Conservation (phyloP, 2,113 vertebrate species). For the Mirounga angustirostris region DNA sequence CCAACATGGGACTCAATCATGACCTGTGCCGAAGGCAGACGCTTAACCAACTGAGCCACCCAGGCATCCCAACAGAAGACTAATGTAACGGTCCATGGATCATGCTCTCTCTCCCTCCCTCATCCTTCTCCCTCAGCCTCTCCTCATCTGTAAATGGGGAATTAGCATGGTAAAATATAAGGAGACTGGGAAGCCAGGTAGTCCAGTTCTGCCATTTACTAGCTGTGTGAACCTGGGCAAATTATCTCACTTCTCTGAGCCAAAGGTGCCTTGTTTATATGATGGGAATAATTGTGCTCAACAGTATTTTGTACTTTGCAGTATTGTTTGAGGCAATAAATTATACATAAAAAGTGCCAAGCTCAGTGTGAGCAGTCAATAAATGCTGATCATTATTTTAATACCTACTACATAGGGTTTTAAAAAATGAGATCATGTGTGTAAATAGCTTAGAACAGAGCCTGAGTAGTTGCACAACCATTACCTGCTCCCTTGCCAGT, state of each 20-base stretch:
- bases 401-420: background rate
- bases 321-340: background rate
- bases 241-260: background rate
- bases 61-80: background rate
- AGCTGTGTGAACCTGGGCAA: background rate
- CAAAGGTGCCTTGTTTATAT: background rate
- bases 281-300: background rate
- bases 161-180: background rate
- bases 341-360: conserved; percentile 19
- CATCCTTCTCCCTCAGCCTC: rapidly evolving
- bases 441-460: conserved; percentile 1
- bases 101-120: background rate
- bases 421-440: conserved; percentile 1
- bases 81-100: background rate
- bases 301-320: background rate
- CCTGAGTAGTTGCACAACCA: background rate
- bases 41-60: background rate
- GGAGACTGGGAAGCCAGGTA: background rate
- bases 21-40: background rate
- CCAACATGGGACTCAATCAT: background rate
- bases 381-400: conserved; percentile 57
- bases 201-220: conserved; percentile 20
- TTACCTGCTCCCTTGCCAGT: background rate
- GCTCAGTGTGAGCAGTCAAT: conserved; percentile 2
- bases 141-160: conserved; percentile 14